These are phyloP conservation scores for Actinia equina DNA, from an alignment of 64 coral and sea anemone species.

Conservation along the genomic window DNA sequence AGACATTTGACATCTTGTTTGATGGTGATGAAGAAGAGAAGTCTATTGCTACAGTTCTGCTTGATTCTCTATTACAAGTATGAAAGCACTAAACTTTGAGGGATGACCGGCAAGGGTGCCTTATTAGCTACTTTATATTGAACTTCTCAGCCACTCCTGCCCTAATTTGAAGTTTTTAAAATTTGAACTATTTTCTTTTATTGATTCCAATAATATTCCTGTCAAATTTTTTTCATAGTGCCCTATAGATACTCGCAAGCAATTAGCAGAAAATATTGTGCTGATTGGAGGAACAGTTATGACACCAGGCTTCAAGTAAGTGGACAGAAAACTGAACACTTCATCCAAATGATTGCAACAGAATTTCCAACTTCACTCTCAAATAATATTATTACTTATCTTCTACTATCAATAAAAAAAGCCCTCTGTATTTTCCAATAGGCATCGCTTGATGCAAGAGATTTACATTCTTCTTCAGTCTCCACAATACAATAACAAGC, in stretches of 20 bases:
- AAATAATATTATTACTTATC: background rate
- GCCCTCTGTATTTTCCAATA: slow-evolving; percentile 16
- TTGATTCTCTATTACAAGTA: slow-evolving; percentile 87
- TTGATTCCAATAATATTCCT: background rate
- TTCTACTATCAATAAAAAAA: background rate
- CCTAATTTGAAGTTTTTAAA: no score
- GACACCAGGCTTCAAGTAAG: slow-evolving; percentile 99
- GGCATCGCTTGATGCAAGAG: slow-evolving; percentile 95
- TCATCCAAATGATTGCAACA: no score
- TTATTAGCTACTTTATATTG: no score
- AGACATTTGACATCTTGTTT: slow-evolving; percentile 96
- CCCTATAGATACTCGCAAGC: slow-evolving; percentile 91
- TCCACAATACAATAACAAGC: slow-evolving; percentile 78
- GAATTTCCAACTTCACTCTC: no score
- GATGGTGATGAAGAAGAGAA: slow-evolving; percentile 98
- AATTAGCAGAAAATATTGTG: slow-evolving; percentile 88
- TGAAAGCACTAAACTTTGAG: background rate
- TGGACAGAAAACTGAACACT: background rate
- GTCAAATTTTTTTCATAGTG: slow-evolving; percentile 28
- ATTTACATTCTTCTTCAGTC: slow-evolving; percentile 88
- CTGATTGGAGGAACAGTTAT: slow-evolving; percentile 89
- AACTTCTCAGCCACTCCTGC: no score
- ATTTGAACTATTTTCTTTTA: background rate
- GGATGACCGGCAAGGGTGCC: background rate
- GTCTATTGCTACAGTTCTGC: slow-evolving; percentile 74